Base-by-base conservation (phyloP, 2,888 invertebrate genomes). In the Diaperis boleti region DNA sequence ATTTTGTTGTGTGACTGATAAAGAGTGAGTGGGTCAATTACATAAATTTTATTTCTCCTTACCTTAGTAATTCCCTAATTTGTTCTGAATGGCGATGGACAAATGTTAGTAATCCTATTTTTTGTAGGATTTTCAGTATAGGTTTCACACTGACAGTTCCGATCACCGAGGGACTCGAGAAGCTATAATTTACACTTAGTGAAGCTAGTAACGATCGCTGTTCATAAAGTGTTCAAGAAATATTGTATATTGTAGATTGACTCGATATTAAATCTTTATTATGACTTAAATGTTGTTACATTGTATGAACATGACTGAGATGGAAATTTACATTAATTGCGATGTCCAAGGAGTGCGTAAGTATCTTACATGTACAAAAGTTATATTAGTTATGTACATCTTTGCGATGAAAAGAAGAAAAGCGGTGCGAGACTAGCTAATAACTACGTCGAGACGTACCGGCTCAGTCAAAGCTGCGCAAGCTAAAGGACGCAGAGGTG, bases 51-150 rank as follows among this genome's bases (percentile, higher is more conserved):
- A 39, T 59, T 17, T 29, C 33, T 22, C 42, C 22, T 42, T 44
- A 33, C 17, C 35, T 26, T 29, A 31, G 29, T 56, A 29, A 35
- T 49, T 54, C 54, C 47, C 14, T 44, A 14, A 22, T 42, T 37
- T 56, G 67, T 60, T 56, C 4, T 64, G 67, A 35, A 35, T 65
- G 69, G 8, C 17, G 47, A 39, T 33, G 66, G 33, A 18, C 59
- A 57, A 33, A 14, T 64, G 66, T 26, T 42, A 61, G 42, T 65
- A 65, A 65, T 65, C 59, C 66, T 69, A 65, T 64, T 65, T 67
- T 67, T 68, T 69, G 54, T 65, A 63, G 63, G 63, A 63, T 63
- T 63, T 59, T 57, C 59, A 54, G 39, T 63, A 22, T 59, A 63
- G 59, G 63, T 59, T 39, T 59, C 57, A 52, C 50, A 60, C 33